Evolutionary conservation across 2,888 invertebrate genomes (phyloP).

Genomic region (Cephus rjabovi): DNA sequence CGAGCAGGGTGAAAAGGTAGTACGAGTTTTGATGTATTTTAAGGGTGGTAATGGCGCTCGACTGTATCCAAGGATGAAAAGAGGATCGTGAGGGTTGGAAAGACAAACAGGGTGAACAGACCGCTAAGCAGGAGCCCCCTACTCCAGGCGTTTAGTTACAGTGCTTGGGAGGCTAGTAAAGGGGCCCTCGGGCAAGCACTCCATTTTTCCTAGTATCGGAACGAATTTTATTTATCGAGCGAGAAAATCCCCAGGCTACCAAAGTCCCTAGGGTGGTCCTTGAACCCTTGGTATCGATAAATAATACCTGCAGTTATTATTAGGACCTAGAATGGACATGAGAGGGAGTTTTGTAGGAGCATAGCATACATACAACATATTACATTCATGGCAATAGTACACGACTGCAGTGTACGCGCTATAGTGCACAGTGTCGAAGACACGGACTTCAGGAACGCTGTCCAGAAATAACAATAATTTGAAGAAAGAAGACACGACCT

Average conservation of each 20-base stretch:
- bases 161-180: slow-evolving; percentile 20
- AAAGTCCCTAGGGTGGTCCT: slow-evolving; percentile 64
- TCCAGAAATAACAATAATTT: slow-evolving; percentile 24
- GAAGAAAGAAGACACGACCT: slow-evolving; percentile 17
- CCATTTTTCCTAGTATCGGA: slow-evolving; percentile 61
- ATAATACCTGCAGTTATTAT: slow-evolving; percentile 43
- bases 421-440: no score
- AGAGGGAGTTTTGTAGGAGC: no score
- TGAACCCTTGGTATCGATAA: slow-evolving; percentile 46
- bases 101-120: slow-evolving; percentile 30
- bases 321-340: no score
- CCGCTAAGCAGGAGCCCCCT: slow-evolving; percentile 39
- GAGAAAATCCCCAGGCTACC: slow-evolving; percentile 59
- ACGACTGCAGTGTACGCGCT: no score
- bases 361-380: no score
- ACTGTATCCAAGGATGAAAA: slow-evolving; percentile 3
- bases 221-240: slow-evolving; percentile 67
- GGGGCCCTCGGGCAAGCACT: slow-evolving; percentile 32
- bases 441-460: no score
- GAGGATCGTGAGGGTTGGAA: slow-evolving; percentile 1
- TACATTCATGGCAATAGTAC: no score
- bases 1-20: no score
- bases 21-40: no score
- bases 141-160: slow-evolving; percentile 47
- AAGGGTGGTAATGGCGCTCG: no score